phyloP scores from a whole-genome alignment of 2,888 invertebrate species.

The Drosophila tripunctata region DNA sequence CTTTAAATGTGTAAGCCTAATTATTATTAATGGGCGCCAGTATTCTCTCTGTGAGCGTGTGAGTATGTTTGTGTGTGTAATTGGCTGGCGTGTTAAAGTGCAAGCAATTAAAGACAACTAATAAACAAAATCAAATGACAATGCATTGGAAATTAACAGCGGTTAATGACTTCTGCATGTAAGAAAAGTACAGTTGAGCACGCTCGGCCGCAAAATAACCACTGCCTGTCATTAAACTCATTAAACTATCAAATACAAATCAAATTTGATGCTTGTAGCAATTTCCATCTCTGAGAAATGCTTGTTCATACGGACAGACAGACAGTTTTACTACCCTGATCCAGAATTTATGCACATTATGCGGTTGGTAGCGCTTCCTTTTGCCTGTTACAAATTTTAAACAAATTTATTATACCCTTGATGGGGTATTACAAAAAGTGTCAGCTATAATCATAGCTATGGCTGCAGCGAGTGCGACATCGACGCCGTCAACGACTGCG shows the following conservation, averaged over 20 bases:
- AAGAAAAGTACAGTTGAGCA: neutral
- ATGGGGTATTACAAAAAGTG: too few species aligned
- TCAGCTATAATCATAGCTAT: constrained; percentile 10
- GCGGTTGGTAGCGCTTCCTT: too few species aligned
- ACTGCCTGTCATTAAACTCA: too few species aligned
- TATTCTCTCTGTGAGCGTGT: neutral
- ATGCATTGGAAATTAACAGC: constrained; percentile 51
- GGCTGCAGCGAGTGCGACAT: neutral
- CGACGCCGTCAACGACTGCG: neutral
- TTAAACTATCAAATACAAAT: too few species aligned
- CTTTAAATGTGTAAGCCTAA: constrained; percentile 31
- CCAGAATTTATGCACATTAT: too few species aligned
- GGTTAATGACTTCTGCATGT: constrained; percentile 55
- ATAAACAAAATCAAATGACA: constrained; percentile 50
- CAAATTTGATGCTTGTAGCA: too few species aligned
- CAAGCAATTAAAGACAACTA: constrained; percentile 32
- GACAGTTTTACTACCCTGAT: too few species aligned
- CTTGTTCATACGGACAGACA: neutral
- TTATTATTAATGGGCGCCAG: constrained; percentile 46
- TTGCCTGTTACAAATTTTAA: too few species aligned
- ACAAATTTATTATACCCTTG: too few species aligned
- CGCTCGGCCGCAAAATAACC: too few species aligned
- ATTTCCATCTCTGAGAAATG: too few species aligned
- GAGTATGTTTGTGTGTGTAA: constrained; percentile 9
- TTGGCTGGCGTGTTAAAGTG: constrained; percentile 29